A percentile compares a stretch with the other conserved stretches of the same genome.
Evolutionary conservation across 2,797 vertebrate genomes (phyloP).

Genomic region (Alauda arvensis): DNA sequence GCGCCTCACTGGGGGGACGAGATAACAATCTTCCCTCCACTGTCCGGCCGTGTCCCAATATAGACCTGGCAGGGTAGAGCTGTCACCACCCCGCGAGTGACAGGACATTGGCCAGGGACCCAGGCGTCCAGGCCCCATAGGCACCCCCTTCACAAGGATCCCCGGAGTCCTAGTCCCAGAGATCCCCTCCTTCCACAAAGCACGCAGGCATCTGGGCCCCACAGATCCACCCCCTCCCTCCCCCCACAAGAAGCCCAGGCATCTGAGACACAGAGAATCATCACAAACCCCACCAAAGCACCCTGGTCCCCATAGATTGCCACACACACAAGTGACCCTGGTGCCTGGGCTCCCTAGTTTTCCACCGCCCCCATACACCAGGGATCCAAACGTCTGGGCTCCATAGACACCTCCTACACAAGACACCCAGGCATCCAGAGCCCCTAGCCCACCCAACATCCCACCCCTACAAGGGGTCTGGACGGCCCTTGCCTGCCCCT

Average conservation of each 20-base stretch:
- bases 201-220: background rate
- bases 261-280: background rate
- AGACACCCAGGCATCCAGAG: background rate
- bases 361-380: too few species aligned
- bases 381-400: background rate
- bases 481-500: background rate
- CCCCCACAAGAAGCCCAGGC: background rate
- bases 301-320: background rate
- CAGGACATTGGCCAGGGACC: background rate
- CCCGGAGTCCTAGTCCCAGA: background rate
- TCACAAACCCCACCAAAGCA: background rate
- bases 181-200: background rate
- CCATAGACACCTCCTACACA: background rate
- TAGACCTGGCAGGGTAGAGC: background rate
- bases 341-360: background rate
- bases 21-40: background rate
- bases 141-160: background rate
- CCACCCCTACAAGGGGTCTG: background rate
- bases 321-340: background rate
- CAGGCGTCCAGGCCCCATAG: background rate
- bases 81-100: background rate
- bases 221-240: background rate
- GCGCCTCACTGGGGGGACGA: background rate
- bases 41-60: background rate
- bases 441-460: background rate